Base-by-base conservation (phyloP, 2,888 invertebrate species). In the Cephus nigrinus region DNA sequence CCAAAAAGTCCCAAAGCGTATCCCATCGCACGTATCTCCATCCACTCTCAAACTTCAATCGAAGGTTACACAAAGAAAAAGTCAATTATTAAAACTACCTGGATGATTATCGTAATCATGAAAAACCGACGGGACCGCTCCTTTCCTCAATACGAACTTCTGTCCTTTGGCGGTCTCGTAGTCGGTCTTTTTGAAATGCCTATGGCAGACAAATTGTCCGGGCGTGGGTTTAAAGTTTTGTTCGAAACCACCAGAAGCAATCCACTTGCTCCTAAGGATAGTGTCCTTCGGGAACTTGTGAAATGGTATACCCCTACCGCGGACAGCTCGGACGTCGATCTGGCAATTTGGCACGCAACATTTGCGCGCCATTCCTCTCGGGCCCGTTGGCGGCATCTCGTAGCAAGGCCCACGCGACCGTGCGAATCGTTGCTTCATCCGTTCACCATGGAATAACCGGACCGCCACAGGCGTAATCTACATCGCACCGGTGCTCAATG, bases 41-140 rank as follows among this genome's bases (percentile, higher is more conserved):
- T 9, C 55, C 55, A 23, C 55, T 55, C 23, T 11, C 32, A 15
- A 71, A 31, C 5, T 31, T 2, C 71, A 30, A 33, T 31, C 31
- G 71, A 71, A 71, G 12, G 0, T 71, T 30, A 71, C 4, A 33
- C 32, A 33, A 31, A 32, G 30, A 32, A 31, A 32, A 15, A n/a
- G 9, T 32, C 12, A 34, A 40, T 35, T 11, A 31, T 30, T 40
- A 76, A 11, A 81, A 79, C 36, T 82, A 87, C 90, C 90, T 77
- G 90, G 90, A 84, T 90, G 89, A 80, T 88, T 87, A 80, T 89
- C 86, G 82, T 90, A 90, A 74, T 90, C 83, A 23, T 94, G 93
- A 91, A 96, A 96, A 77, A 96, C 95, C 79, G 95, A 95, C 11
- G 96, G 96, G 75, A 95, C 92, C 11, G 95, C 95, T 83, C 95